Conservation (phyloP, 1,140 invertebrate species). For the Thalassaphorura encarpata region DNA sequence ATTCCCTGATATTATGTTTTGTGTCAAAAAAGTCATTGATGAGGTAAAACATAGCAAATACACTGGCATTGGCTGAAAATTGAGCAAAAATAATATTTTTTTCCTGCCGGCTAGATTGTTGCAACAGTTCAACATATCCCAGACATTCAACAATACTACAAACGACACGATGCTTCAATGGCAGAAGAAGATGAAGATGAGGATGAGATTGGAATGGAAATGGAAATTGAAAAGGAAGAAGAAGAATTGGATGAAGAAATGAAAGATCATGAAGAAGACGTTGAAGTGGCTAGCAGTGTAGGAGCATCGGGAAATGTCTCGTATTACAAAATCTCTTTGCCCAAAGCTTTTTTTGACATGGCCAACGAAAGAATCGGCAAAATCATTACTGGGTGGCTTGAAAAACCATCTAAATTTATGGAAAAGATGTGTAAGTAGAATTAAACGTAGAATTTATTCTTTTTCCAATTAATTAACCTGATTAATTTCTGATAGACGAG, state of each 20-base stretch:
- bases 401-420: slow-evolving; percentile 10
- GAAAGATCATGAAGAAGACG: background rate
- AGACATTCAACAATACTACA: slow-evolving; percentile 6
- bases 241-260: background rate
- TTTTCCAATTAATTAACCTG: too few relatives aligned
- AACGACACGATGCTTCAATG: background rate
- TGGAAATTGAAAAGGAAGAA: background rate
- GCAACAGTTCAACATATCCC: slow-evolving; percentile 18
- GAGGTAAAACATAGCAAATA: slow-evolving; percentile 16
- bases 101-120: slow-evolving; percentile 4
- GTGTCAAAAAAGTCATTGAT: slow-evolving; percentile 27
- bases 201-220: background rate
- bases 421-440: slow-evolving; percentile 11
- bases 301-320: too few relatives aligned
- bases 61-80: too few relatives aligned
- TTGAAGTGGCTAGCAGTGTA: too few relatives aligned
- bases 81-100: background rate
- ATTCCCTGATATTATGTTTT: slow-evolving; percentile 22
- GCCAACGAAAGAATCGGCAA: slow-evolving; percentile 7
- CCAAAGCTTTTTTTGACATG: slow-evolving; percentile 9
- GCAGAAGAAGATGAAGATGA: background rate
- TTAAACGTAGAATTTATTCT: background rate
- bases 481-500: slow-evolving; percentile 11
- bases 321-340: slow-evolving; percentile 2
- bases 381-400: slow-evolving; percentile 20